phyloP scores from a whole-genome alignment of 2,888 invertebrate species.

The Orchestes rusci region DNA sequence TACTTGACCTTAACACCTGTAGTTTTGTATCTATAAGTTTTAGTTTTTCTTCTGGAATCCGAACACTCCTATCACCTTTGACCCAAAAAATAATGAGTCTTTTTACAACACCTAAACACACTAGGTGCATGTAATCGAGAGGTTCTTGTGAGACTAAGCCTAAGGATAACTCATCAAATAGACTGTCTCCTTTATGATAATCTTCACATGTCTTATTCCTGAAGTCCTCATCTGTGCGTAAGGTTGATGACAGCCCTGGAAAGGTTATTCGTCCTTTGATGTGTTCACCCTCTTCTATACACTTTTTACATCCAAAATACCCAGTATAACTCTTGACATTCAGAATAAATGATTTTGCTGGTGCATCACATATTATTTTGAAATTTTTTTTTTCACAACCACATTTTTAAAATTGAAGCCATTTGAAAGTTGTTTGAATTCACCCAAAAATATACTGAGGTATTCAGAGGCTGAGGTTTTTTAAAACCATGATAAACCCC shows the following conservation, averaged over 20 bases:
- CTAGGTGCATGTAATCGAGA: constrained; percentile 8
- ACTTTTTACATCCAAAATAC: background rate
- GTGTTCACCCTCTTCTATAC: background rate
- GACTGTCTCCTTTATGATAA: constrained; percentile 2
- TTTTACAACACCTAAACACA: constrained; percentile 4
- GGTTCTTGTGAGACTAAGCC: background rate
- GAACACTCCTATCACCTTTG: too few species aligned
- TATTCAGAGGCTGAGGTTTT: too few species aligned
- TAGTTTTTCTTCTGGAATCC: background rate
- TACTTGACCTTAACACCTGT: background rate
- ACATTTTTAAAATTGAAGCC: too few species aligned
- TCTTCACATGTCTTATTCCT: background rate
- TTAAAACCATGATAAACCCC: too few species aligned
- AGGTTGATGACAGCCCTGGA: too few species aligned
- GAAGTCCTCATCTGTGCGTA: background rate
- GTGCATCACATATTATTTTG: too few species aligned
- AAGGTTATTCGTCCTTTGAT: too few species aligned
- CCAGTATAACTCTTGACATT: background rate
- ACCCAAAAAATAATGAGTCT: constrained; percentile 1
- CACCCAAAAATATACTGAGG: too few species aligned
- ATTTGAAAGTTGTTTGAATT: too few species aligned
- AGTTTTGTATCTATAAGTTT: background rate
- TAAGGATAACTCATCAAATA: constrained; percentile 3
- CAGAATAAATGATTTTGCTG: background rate
- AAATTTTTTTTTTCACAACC: too few species aligned